Conservation (phyloP, 92 coral and sea anemone species). For the Isaurus tuberculatus region DNA sequence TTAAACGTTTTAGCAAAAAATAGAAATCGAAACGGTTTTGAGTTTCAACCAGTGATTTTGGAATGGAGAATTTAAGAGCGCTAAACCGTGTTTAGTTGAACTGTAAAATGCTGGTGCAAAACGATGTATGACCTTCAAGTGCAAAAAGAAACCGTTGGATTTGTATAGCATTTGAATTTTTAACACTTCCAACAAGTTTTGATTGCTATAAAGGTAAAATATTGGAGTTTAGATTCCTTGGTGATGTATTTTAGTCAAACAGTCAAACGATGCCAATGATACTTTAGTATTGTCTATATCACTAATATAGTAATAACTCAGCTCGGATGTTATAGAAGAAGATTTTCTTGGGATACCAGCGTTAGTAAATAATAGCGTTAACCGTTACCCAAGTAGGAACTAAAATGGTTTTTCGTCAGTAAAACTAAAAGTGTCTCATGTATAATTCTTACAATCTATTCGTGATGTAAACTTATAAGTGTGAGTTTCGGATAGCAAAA, state of each 20-base stretch:
- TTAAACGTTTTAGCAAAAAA: background rate
- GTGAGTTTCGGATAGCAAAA: background rate
- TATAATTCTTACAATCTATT: background rate
- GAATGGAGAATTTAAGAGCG: background rate
- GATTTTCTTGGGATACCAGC: no score
- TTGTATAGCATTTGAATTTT: background rate
- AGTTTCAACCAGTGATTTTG: background rate
- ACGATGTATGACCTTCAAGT: background rate
- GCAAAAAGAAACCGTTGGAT: background rate
- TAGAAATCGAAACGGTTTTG: background rate
- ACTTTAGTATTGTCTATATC: background rate
- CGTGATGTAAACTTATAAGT: background rate
- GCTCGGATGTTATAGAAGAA: no score
- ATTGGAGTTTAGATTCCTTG: background rate
- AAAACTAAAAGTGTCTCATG: background rate
- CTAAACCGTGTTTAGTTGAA: background rate
- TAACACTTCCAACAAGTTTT: background rate
- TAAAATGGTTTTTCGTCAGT: no score
- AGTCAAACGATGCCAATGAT: background rate
- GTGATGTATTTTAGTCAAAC: background rate
- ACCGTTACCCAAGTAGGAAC: no score
- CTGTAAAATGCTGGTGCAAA: background rate
- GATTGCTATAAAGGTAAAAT: background rate
- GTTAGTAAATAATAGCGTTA: background rate
- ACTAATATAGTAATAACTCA: no score